Evolutionary conservation across 2,888 invertebrate species (phyloP), one percentile per base, ranked within the genome.

Genomic region (Drosophila sordidapex): DNA sequence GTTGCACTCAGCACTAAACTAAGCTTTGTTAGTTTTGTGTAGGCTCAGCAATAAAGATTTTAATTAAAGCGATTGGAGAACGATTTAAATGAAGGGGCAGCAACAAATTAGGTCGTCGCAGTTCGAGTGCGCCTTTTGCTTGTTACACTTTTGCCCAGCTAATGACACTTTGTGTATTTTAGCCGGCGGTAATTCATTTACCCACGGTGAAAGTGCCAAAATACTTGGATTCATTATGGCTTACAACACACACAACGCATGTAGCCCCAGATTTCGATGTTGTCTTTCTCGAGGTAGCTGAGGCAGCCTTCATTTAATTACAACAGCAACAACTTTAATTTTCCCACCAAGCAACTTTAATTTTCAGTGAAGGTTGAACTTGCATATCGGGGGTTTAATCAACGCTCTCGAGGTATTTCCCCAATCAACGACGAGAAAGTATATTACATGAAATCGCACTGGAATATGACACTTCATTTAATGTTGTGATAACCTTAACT

Each of bases 21-120:
- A 43, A 46, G 76, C 66, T 64, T 63, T 75, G 80, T 61, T 78
- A 51, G 56, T 67, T 70, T 56, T 74, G 58, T 64, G 43, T 57
- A 48, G 49, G 74, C 77, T 77, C 73, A 53, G 78, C 85, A 85
- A 80, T 77, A 77, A 77, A 87, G 87, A 87, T 90, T 90, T 87
- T 90, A 90, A 87, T 87, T 90, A 87, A 76, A 76, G 71, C 90
- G 87, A 87, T 87, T 90, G 90, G 60, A 75, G 48, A 64, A 36
- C 61, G 65, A 70, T 82, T 66, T 62, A 70, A 83, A 83, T 83
- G 64, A 82, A 81, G 83, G 83, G 59, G 63, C 48, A 27, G 51
- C 67, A 70, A 53, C 65, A 67, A 73, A 80, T 66, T 79, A 65
- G 66, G 57, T 60, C 76, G 57, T 60, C 80, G 51, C 63, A 69